These are phyloP conservation scores for human (Homo sapiens) DNA, from an alignment of 2,113 vertebrate species.

Conservation along the genomic window DNA sequence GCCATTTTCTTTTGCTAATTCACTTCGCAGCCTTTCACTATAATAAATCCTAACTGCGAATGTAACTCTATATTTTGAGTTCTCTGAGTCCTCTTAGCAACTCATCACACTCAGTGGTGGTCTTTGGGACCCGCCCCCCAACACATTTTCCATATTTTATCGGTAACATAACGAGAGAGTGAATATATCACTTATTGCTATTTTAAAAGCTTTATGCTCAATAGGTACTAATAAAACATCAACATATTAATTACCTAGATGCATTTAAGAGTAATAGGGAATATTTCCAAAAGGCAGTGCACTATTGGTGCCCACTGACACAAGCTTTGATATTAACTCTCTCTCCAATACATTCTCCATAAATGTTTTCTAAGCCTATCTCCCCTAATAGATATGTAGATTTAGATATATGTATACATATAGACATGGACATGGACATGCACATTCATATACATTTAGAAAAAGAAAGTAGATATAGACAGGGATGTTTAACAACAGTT, in stretches of 20 bases:
- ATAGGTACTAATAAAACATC: neutral
- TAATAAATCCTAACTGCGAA: neutral
- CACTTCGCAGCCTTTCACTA: neutral
- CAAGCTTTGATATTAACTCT: neutral
- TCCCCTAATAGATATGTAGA: neutral
- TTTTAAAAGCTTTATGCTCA: conserved; percentile 6
- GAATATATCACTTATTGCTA: neutral
- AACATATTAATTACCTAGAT: neutral
- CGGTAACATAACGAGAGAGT: neutral
- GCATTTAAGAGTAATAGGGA: neutral
- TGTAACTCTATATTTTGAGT: neutral
- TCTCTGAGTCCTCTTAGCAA: neutral
- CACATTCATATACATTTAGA: neutral
- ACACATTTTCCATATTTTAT: neutral
- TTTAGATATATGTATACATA: neutral
- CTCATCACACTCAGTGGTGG: neutral
- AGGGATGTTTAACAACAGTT: neutral
- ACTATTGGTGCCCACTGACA: neutral
- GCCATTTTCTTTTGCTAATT: neutral
- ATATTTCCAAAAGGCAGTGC: neutral
- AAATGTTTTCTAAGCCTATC: neutral
- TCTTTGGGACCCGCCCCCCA: neutral
- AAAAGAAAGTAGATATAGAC: neutral
- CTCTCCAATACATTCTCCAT: neutral
- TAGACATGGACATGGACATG: neutral